Evolutionary conservation across 92 coral and sea anemone species (phyloP), one percentile per base, ranked within the genome.

Genomic region (Epizoanthus rinbou): DNA sequence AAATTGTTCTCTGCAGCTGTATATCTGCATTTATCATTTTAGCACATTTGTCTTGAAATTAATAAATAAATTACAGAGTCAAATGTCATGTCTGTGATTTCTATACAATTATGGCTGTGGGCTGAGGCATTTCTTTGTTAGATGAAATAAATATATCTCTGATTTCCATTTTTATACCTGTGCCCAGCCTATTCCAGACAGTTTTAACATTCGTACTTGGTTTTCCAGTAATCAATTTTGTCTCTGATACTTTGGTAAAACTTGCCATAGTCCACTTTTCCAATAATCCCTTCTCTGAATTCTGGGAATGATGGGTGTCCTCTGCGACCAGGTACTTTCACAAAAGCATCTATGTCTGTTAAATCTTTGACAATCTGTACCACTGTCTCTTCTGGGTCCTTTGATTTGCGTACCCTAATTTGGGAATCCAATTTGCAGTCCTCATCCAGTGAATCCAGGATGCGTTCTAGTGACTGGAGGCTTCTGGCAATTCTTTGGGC

Each of bases 241-340:
- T 82, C 79, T 71, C 10, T 57, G 58, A 82, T 82, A 21, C 70
- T 82, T 50, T 58, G 28, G 37, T 69, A 82, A 41, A 82, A 70
- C 43, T 82, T 82, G 65, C 47, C n/a, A 31, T 71, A 82, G 76
- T 82, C 76, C 25, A 82, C 25, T 82, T 69, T 70, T 4, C 65
- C 58, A 69, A 64, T 73, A 65, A 72, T 69, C 21, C 86, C 78
- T 39, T 45, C 22, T 5, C 58, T 66, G 58, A 83, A 71, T 18
- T 87, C 57, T 16, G 87, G 43, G 58, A 87, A 87, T 57, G 90
- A 83, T 43, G 90, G 74, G 69, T 87, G 86, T 54, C 90, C 87
- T 64, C 69, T 24, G 57, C 87, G 63, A 56, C 85, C 73, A 63
- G 87, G 90, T 37, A 74, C 72, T 23, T 83, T 59, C 33, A 43